A percentile compares a stretch with the other conserved stretches of the same genome.
Conservation (phyloP, 2,888 invertebrate genomes). For the Eupeodes latifasciatus region DNA sequence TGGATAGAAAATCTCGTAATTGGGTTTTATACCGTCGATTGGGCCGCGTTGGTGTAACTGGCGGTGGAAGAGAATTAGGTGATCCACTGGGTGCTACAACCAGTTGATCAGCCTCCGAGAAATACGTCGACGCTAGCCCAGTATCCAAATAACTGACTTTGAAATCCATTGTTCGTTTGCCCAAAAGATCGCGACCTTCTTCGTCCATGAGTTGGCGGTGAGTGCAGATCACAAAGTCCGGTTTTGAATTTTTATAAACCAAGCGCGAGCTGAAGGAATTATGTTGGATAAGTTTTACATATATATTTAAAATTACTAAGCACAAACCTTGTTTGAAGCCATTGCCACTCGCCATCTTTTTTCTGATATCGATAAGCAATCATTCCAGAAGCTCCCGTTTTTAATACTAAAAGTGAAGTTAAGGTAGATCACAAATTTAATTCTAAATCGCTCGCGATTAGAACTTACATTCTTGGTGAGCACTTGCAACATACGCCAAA, state of each 20-base stretch:
- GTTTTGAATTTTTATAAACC: slow-evolving; percentile 99
- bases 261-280: slow-evolving; percentile 90
- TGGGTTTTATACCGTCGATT: slow-evolving; percentile 97
- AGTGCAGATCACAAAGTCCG: slow-evolving; percentile 99
- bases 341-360: slow-evolving; percentile 97
- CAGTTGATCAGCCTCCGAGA: slow-evolving; percentile 93
- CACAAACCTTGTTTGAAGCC: slow-evolving; percentile 93
- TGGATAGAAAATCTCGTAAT: slow-evolving; percentile 95
- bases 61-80: slow-evolving; percentile 85
- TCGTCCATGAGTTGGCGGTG: slow-evolving; percentile 99
- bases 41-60: slow-evolving; percentile 91
- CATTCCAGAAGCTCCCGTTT: slow-evolving; percentile 99
- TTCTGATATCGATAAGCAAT: slow-evolving; percentile 99
- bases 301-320: neutral
- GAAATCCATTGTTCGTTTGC: slow-evolving; percentile 99
- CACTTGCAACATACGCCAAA: slow-evolving; percentile 97
- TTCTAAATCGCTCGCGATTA: neutral
- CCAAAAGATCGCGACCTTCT: slow-evolving; percentile 98
- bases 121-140: slow-evolving; percentile 95
- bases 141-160: slow-evolving; percentile 98
- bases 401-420: slow-evolving; percentile 90
- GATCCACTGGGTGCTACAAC: slow-evolving; percentile 86
- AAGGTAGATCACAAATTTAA: neutral
- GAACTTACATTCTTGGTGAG: slow-evolving; percentile 98
- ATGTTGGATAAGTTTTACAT: neutral